phyloP scores from a whole-genome alignment of 2,113 vertebrate species.

The Stegastes partitus region DNA sequence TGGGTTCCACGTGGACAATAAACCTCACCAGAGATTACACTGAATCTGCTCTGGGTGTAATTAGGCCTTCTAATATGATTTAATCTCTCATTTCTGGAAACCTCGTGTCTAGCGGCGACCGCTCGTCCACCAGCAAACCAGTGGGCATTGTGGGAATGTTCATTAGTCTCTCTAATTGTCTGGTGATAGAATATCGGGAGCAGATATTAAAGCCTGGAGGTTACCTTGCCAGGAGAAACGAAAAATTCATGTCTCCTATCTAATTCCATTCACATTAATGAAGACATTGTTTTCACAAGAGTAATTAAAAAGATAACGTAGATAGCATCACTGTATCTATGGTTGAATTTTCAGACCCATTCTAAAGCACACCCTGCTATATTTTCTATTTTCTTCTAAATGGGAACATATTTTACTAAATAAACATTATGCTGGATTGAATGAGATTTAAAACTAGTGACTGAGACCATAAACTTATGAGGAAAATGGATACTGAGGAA shows the following conservation, averaged over 20 bases:
- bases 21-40: conserved; percentile 37
- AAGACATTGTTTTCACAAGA: conserved; percentile 13
- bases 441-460: no score
- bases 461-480: no score
- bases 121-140: conserved; percentile 10
- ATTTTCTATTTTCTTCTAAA: no score
- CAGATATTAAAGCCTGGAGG: conserved; percentile 34
- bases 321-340: not conserved
- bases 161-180: conserved; percentile 67
- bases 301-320: conserved; percentile 33
- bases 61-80: conserved; percentile 62
- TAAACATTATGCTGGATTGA: no score
- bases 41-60: conserved; percentile 50
- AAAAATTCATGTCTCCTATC: conserved; percentile 16
- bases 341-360: not conserved
- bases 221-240: conserved; percentile 43
- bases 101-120: not conserved
- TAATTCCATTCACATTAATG: conserved; percentile 46
- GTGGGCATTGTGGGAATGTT: conserved; percentile 44
- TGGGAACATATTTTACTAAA: no score
- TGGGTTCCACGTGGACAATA: conserved; percentile 35
- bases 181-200: conserved; percentile 43
- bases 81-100: conserved; percentile 56
- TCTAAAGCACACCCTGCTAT: no score
- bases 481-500: no score